Base-by-base conservation (phyloP, 1,140 invertebrate genomes). In the Wiebesia pumilae region DNA sequence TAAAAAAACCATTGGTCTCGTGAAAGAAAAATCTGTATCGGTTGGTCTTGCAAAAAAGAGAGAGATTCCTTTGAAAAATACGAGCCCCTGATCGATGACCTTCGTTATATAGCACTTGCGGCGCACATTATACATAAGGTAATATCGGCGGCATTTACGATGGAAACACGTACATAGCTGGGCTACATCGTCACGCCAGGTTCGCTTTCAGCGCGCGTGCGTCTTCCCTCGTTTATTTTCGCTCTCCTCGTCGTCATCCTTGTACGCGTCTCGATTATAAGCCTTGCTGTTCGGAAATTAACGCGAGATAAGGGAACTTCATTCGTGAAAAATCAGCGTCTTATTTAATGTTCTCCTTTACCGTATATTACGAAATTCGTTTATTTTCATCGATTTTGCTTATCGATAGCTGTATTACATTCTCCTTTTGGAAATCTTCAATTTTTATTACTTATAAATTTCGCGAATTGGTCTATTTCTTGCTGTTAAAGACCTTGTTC, bases 171-270 rank as follows among this genome's bases (percentile, higher is more conserved):
- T 27, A 69, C 40, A 77, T 27, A 35, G 21, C 35, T 27, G 27
- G 75, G 86, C 86, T 87, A 86, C 84, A 87, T 79, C 86, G 87
- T 73, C 88, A 88, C 86, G 87, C 88, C 88, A 89, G 84, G 85
- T 78, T 87, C 87, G 87, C 87, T 81, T 87, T 88, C 87, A 75
- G 35, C 43, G 47, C 10, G 38, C 69, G 40, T 24, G n/a, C 43
- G 3, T 47, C 65, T 86, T 87, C 85, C 87, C 89, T 89, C 88
- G 86, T 89, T 85, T 81, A 85, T 85, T 71, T 81, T 85, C 47
- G n/a, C 79, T 83, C 58, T 40, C 24, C 47, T 67, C 62, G 82
- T 67, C 62, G 80, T 62, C 47, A 73, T 58, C 71, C 33, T 77
- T 47, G 73, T 75, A 35, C 33, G 58, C 62, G 30, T 47, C 73